A percentile compares a stretch with the other conserved stretches of the same genome.
Evolutionary conservation across 2,113 vertebrate species (phyloP).

Genomic region (Hippoglossus stenolepis): DNA sequence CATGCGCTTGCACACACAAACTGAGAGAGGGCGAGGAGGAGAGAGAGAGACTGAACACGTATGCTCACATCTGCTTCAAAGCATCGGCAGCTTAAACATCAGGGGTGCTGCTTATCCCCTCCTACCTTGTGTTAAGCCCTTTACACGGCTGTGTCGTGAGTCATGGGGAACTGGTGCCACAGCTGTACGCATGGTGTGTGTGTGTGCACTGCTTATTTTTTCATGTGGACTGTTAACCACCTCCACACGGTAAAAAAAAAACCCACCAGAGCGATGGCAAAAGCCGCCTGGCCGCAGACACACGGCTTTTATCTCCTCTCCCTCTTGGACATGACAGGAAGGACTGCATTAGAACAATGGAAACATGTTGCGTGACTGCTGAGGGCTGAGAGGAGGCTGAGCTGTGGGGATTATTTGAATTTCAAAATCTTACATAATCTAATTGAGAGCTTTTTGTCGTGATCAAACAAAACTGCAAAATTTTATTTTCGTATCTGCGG

Average conservation of each 20-base stretch:
- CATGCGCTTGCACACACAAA: slow-evolving; percentile 39
- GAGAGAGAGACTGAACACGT: slow-evolving; percentile 34
- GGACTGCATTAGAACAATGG: slow-evolving; percentile 24
- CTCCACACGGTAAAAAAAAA: not conserved
- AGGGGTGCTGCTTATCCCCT: slow-evolving; percentile 74
- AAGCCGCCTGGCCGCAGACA: slow-evolving; percentile 2
- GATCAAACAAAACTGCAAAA: slow-evolving; percentile 37
- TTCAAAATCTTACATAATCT: slow-evolving; percentile 51
- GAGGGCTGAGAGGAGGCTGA: slow-evolving; percentile 40
- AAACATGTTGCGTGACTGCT: slow-evolving; percentile 36
- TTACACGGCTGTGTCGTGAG: slow-evolving; percentile 77
- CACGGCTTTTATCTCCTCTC: slow-evolving; percentile 25
- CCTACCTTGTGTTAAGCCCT: slow-evolving; percentile 77
- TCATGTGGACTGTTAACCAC: slow-evolving; percentile 22
- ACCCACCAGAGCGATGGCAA: slow-evolving; percentile 19
- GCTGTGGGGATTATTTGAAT: slow-evolving; percentile 37
- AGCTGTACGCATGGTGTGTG: slow-evolving; percentile 5
- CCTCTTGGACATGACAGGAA: slow-evolving; percentile 18
- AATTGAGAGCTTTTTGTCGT: slow-evolving; percentile 28
- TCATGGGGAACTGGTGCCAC: slow-evolving; percentile 63
- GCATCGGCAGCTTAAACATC: slow-evolving; percentile 71
- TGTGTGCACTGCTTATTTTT: not conserved
- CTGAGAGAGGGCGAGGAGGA: slow-evolving; percentile 9
- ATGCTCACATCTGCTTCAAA: slow-evolving; percentile 69
- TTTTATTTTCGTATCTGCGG: not conserved